Base-by-base conservation (phyloP, 2,797 vertebrate genomes). In the Loris lydekkerianus region DNA sequence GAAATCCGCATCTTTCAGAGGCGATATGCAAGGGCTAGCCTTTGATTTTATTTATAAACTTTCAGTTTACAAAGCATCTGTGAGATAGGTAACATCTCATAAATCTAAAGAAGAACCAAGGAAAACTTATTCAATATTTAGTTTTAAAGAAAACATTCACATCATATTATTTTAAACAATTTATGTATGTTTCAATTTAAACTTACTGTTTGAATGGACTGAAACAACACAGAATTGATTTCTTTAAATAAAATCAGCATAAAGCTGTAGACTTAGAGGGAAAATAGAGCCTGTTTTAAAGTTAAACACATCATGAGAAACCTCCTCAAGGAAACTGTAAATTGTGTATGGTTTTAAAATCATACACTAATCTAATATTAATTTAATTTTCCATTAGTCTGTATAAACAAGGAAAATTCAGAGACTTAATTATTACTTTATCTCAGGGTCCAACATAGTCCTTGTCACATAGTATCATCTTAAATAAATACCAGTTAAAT, bases 91-190 rank as follows among this genome's bases (percentile, higher is more conserved):
- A 72, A 85, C 43, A 65, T 85, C 69, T 97, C 77, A 87, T 78
- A 96, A 89, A 93, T 96, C 94, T 89, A 93, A 94, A 94, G 69
- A 72, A 86, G 90, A 92, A 92, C 58, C 92, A 89, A 95, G 34
- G 40, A 93, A 97, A 95, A 37, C 8, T 10, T 94, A 86, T 92
- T 97, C 49, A 93, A 85, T 58, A 93, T 89, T 96, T 97, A 78
- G 72, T 70, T 85, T 94, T 81, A 89, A 77, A 97, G 80, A 95
- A 96, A 95, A 81, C 61, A 91, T 80, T 91, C 56, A 40, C 13
- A 69, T 73, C 53, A n/a, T 82, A 56, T 72, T 92, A 87, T 93
- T 91, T 94, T 97, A 95, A 95, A 94, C 80, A 85, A 78, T 91
- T 95, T 89, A 85, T 90, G 67, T 80, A 87, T 67, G n/a, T 87